Evolutionary conservation across 2,113 vertebrate genomes (phyloP), one percentile per base, ranked within the genome.

Genomic region (Glaucomys volans): DNA sequence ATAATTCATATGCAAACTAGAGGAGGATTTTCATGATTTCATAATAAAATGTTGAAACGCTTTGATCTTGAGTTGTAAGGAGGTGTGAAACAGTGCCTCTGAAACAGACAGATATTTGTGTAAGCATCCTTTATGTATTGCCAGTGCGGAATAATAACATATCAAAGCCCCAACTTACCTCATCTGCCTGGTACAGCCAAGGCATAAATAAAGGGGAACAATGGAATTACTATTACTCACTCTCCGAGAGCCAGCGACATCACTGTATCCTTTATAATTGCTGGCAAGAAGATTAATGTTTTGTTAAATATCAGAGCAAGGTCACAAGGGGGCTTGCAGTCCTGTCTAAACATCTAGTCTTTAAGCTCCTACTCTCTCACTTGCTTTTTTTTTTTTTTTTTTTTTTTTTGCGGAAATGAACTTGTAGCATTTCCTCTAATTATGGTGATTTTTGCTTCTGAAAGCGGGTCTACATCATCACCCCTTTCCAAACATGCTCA

Each of bases 241-340:
- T 98, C 98, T 98, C 98, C 94, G 97, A 98, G 98, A 97, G 98
- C 98, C 98, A 98, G 99, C 99, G 98, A 99, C 99, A 99, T 99
- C 99, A 99, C 99, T 98, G 99, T 99, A 99, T 99, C 99, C 99
- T 99, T 99, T 99, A 99, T 99, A 99, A 99, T 99, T 99, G 99
- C 99, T 99, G 99, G 99, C 99, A 99, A 99, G 99, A 99, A 99
- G 99, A 99, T 99, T 99, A 99, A 99, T 99, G 99, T 99, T 99
- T 99, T 99, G 99, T 99, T 99, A 99, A 99, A 99, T 99, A 99
- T 99, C 99, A 99, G 99, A 99, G 98, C 99, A 99, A 99, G 99
- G 99, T 99, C 99, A 99, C 99, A 98, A 99, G 99, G 98, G 99
- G 98, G 98, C 98, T 99, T 99, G 98, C 97, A 98, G 98, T 98